phyloP scores from a whole-genome alignment of 2,113 vertebrate species.

The Gallinago undulata region DNA sequence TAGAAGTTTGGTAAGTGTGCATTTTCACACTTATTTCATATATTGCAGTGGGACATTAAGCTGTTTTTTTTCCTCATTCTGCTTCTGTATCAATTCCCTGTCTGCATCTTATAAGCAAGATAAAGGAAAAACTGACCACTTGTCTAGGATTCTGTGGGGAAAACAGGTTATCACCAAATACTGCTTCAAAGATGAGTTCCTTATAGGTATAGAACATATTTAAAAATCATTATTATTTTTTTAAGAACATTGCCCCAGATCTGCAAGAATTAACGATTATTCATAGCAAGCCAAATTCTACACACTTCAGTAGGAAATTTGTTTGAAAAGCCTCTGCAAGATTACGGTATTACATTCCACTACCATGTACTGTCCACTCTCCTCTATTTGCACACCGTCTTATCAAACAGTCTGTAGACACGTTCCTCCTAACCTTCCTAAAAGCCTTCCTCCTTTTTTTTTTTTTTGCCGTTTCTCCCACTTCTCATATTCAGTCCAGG shows the following conservation, averaged over 20 bases:
- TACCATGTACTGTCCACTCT: not conserved
- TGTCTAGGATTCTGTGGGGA: not conserved
- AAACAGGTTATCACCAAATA: not conserved
- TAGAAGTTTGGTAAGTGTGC: not conserved
- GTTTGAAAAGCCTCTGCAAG: not conserved
- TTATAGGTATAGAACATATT: not conserved
- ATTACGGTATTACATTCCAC: not conserved
- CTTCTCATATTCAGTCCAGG: not conserved
- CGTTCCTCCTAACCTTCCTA: not conserved
- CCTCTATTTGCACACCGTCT: not conserved
- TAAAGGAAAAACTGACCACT: not conserved
- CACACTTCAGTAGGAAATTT: not conserved
- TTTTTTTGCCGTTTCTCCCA: not conserved
- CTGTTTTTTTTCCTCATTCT: not conserved
- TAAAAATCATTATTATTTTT: not conserved
- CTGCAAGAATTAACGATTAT: not conserved
- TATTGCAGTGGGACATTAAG: not conserved
- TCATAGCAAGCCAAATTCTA: not conserved
- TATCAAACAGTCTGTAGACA: not conserved
- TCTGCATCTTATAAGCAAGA: constrained; percentile 1
- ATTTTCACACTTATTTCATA: not conserved
- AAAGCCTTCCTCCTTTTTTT: not conserved
- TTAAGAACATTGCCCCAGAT: not conserved
- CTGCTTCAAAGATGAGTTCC: not conserved
- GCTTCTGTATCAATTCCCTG: not conserved